Evolutionary conservation across 2,113 vertebrate genomes (phyloP).

Genomic region (Ancistrus triradiatus): DNA sequence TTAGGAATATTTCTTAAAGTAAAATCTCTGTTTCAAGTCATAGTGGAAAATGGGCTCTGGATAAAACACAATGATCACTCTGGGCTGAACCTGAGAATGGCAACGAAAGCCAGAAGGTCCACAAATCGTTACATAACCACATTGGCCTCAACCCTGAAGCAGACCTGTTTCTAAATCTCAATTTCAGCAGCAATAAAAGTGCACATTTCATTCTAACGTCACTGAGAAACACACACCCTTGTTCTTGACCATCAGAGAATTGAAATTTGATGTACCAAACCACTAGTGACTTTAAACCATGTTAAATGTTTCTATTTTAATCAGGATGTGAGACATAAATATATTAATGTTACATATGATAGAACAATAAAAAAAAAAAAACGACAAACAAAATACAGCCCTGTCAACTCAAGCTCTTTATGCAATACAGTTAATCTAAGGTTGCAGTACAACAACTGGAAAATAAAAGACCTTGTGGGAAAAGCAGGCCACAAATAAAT

Average conservation of each 20-base stretch:
- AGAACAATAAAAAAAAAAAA: not conserved
- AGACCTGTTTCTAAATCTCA: conserved; percentile 36
- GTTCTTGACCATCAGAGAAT: not conserved
- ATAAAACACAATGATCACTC: conserved; percentile 7
- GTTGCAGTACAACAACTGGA: conserved; percentile 16
- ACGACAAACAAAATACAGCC: conserved; percentile 1
- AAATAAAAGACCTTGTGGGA: not conserved
- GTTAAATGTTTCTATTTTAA: conserved; percentile 3
- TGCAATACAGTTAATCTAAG: conserved; percentile 7
- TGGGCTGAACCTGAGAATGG: not conserved
- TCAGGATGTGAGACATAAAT: conserved; percentile 8
- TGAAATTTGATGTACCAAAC: conserved; percentile 16
- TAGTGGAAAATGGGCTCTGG: conserved; percentile 41
- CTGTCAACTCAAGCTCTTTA: conserved; percentile 17
- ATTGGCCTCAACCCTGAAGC: conserved; percentile 31
- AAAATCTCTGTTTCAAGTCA: conserved; percentile 64
- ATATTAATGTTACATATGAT: not conserved
- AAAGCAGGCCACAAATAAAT: conserved; percentile 40
- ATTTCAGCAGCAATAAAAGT: conserved; percentile 60
- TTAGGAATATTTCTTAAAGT: too few species aligned
- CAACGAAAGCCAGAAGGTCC: conserved; percentile 11
- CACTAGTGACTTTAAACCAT: conserved; percentile 4
- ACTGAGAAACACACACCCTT: conserved; percentile 34
- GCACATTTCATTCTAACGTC: conserved; percentile 48
- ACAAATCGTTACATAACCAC: conserved; percentile 15